Evolutionary conservation across 2,113 vertebrate species (phyloP).

Genomic region (Haemorhous mexicanus): DNA sequence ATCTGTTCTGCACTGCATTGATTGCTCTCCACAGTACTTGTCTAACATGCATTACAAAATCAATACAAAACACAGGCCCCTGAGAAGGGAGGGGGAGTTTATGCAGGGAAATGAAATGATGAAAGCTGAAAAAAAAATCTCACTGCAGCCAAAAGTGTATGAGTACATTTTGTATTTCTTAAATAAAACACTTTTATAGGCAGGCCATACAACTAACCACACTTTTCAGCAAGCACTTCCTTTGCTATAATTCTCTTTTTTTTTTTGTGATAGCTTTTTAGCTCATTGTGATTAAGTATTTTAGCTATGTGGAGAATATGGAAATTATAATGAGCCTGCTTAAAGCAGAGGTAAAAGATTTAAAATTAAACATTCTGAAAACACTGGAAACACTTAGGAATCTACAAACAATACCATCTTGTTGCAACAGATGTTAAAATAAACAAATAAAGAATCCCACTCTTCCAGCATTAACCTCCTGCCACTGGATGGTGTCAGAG

Average conservation of each 20-base stretch:
- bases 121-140: background rate
- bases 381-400: background rate
- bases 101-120: constrained; percentile 18
- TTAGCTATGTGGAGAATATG: background rate
- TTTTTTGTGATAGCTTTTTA: background rate
- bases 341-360: background rate
- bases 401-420: background rate
- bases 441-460: background rate
- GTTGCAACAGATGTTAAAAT: background rate
- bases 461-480: constrained; percentile 70
- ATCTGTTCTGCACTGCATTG: background rate
- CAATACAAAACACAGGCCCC: background rate
- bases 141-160: background rate
- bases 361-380: background rate
- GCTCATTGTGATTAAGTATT: background rate
- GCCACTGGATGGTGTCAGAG: constrained; percentile 97
- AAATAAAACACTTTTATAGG: background rate
- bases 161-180: background rate
- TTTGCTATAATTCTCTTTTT: background rate
- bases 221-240: background rate
- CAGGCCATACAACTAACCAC: background rate
- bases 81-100: background rate
- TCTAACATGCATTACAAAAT: constrained; percentile 21
- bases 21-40: constrained; percentile 18
- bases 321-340: background rate